Evolutionary conservation across 2,888 invertebrate genomes (phyloP), one percentile per base, ranked within the genome.

Genomic region (Lasioglossum malachurum): DNA sequence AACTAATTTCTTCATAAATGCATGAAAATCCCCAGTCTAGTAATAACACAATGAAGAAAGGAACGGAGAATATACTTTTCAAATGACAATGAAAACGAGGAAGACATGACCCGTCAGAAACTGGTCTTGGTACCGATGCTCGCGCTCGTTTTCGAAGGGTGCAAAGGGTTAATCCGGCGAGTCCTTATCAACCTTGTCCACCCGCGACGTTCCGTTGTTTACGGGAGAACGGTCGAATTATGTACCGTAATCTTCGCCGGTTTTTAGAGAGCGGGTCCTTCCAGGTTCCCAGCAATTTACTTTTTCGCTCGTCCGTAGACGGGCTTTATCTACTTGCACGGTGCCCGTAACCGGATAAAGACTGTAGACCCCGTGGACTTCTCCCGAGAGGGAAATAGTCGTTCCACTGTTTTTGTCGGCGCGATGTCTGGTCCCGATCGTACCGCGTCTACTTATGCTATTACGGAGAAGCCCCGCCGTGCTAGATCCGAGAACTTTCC

Each of bases 361-460:
- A 38, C 49, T 19, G 14, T 27, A 23, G 41, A 53, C 14, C 38
- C 23, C 19, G 71, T 60, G 12, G 60, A 60, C 60, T 27, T 27
- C 67, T 38, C 23, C 69, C 38, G 23, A 12, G 69, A 69, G 69
- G 3, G 19, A 69, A 10, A 69, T 35, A 23, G 38, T 69, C 38
- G 38, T 60, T 71, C n/a, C 23, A 23, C 38, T n/a, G 71, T 71
- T 41, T 71, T 71, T 41, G n/a, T 44, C 35, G 71, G 41, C 41
- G 44, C 41, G n/a, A 16, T 35, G 72, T 81, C 81, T 7, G 76
- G 46, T 60, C 67, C 8, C 31, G 80, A 67, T 53, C 53, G 35
- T 12, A 12, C 67, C 31, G 35, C 19, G 80, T 82, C 80, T 69
- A 82, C 80, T 82, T 74, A 46, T 64, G 19, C 35, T n/a, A 31